Base-by-base conservation (phyloP, 1,140 invertebrate species). In the Drosophila ogumai region DNA sequence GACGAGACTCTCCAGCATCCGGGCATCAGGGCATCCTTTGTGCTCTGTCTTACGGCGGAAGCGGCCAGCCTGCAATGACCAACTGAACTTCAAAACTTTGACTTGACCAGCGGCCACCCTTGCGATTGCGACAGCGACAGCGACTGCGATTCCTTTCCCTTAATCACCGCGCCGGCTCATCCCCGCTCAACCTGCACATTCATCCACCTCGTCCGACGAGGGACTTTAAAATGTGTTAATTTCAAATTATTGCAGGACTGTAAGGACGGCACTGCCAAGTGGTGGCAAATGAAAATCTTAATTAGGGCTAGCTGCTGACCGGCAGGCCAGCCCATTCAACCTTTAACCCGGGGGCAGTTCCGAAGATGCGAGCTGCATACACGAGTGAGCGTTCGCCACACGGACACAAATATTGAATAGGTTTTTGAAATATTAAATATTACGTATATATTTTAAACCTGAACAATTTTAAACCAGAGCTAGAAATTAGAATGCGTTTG, bases 31-130 rank as follows among this genome's bases (percentile, higher is more conserved):
- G 59, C 75, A 80, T 84, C 84, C 80, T 88, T 88, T 87, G 84
- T 87, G 84, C 71, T 61, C 28, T 74, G 76, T 88, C 82, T 88
- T 82, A 76, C 67, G 67, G 31, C 82, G 80, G 76, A 88, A 84
- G 59, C 58, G 68, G 78, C 54, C 56, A 49, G 74, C 75, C 68
- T 81, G 88, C 75, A 82, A 75, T 90, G 86, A 91, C 82, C 86
- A 90, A 90, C 75, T 90, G 82, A 90, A 90, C 86, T 91, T 91
- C 77, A 82, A 82, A 88, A 81, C 88, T 88, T 82, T 68, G 71
- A 88, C 82, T 88, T 74, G 71, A 71, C 57, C 57, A 66, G 58
- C 73, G 64, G 66, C 75, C 80, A 81, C 58, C 82, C 82, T 47
- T 61, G 46, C 58, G 13, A 41, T 43, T 72, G 28, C 58, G 13